These are phyloP conservation scores for Ruditapes philippinarum DNA, from an alignment of 1,140 invertebrate genomes.

Conservation along the genomic window DNA sequence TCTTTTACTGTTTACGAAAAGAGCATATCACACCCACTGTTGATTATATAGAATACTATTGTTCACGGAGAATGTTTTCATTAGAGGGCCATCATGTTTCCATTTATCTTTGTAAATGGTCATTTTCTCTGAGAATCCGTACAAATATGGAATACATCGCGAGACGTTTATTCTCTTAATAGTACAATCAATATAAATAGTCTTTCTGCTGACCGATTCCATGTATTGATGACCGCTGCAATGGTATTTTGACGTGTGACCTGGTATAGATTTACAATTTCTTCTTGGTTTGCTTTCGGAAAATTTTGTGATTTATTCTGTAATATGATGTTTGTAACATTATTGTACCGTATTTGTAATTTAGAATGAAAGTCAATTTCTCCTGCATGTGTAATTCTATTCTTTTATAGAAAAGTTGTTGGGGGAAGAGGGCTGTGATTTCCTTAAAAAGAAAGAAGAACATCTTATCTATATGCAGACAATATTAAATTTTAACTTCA, in stretches of 20 bases:
- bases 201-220: not conserved
- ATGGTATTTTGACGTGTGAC: conserved; percentile 12
- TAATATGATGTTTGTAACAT: no score
- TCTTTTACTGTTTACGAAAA: no score
- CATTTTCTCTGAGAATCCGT: conserved; percentile 19
- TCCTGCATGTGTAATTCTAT: no score
- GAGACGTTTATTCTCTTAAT: conserved; percentile 41
- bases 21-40: not conserved
- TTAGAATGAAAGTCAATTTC: no score
- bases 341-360: no score
- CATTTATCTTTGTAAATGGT: conserved; percentile 42
- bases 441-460: no score
- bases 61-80: conserved; percentile 27
- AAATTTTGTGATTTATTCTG: no score
- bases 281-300: no score
- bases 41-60: not conserved
- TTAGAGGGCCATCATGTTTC: not conserved
- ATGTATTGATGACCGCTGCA: conserved; percentile 27
- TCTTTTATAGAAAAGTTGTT: no score
- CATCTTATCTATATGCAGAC: no score
- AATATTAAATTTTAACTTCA: no score
- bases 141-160: conserved; percentile 52
- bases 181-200: conserved; percentile 29
- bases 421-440: no score
- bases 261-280: not conserved